phyloP scores from a whole-genome alignment of 2,113 vertebrate genomes.

The Corvus cornix region DNA sequence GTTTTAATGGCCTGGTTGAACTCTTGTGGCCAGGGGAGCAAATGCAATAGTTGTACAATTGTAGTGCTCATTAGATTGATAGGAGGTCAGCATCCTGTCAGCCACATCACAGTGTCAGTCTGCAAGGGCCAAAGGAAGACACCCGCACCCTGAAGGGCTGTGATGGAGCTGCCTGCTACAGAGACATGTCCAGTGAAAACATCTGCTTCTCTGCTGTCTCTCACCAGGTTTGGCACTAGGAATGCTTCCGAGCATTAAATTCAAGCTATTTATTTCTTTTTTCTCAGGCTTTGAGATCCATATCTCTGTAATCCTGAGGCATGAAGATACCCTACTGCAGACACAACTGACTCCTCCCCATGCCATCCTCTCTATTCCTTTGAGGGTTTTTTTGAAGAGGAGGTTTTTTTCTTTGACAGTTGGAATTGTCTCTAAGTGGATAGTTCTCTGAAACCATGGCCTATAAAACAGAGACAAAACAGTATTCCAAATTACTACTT shows the following conservation, averaged over 20 bases:
- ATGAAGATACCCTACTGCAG: not conserved
- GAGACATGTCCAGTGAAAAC: not conserved
- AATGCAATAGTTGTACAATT: rapidly evolving
- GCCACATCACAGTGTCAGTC: not conserved
- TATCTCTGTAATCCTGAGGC: not conserved
- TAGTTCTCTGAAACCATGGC: not conserved
- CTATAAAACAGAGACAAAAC: not conserved
- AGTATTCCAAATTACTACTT: not conserved
- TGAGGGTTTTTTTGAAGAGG: not conserved
- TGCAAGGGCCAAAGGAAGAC: not conserved
- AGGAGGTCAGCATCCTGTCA: not conserved
- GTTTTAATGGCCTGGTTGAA: not conserved
- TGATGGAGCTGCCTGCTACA: not conserved
- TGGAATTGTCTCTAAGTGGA: not conserved
- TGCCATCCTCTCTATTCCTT: not conserved
- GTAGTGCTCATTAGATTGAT: rapidly evolving
- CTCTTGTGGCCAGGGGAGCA: not conserved
- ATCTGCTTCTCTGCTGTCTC: not conserved
- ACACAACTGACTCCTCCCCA: not conserved
- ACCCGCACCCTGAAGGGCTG: not conserved
- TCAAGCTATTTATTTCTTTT: not conserved
- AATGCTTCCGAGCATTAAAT: not conserved
- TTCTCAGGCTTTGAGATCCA: not conserved
- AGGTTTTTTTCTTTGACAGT: not conserved
- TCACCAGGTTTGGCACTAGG: not conserved